Evolutionary conservation across 2,797 vertebrate genomes (phyloP).

Genomic region (Kryptopterus vitreolus): DNA sequence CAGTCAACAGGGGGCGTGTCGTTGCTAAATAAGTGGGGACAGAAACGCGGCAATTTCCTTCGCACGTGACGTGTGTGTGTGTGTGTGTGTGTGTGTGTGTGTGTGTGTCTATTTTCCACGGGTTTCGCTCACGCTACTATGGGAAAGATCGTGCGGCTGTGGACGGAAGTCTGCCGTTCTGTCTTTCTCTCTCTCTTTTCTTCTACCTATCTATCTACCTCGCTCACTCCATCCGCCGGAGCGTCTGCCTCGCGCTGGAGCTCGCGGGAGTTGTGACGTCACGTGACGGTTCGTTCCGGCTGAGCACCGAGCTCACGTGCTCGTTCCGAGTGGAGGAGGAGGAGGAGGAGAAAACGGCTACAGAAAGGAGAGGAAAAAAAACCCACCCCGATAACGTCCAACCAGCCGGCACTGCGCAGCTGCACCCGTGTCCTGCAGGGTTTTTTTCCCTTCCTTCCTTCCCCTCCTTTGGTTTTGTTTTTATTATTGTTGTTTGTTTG

Average conservation of each 20-base stretch:
- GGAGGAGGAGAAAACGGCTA: slow-evolving; percentile 29
- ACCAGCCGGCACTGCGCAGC: slow-evolving; percentile 63
- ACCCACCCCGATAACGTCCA: slow-evolving; percentile 73
- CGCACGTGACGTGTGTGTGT: neutral
- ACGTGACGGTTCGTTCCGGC: slow-evolving; percentile 80
- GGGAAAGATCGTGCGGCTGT: neutral
- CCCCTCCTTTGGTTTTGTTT: slow-evolving; percentile 59
- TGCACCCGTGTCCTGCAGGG: slow-evolving; percentile 54
- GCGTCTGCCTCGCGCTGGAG: slow-evolving; percentile 21
- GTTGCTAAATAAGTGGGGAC: slow-evolving; percentile 64
- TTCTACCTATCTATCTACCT: too few species aligned
- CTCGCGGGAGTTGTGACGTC: slow-evolving; percentile 74
- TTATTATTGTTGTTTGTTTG: slow-evolving; percentile 60
- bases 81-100: neutral
- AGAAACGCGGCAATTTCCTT: neutral
- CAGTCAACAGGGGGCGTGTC: slow-evolving; percentile 65
- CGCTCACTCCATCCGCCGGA: neutral
- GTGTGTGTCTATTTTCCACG: too few species aligned
- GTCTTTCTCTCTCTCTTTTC: neutral
- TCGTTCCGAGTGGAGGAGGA: slow-evolving; percentile 36
- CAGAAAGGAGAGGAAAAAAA: slow-evolving; percentile 62
- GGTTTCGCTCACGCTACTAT: too few species aligned
- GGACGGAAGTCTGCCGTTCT: neutral
- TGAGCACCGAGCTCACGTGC: slow-evolving; percentile 67
- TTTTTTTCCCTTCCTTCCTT: neutral